Evolutionary conservation across 2,113 vertebrate species (phyloP), one percentile per base, ranked within the genome.

Genomic region (Microcebus murinus): DNA sequence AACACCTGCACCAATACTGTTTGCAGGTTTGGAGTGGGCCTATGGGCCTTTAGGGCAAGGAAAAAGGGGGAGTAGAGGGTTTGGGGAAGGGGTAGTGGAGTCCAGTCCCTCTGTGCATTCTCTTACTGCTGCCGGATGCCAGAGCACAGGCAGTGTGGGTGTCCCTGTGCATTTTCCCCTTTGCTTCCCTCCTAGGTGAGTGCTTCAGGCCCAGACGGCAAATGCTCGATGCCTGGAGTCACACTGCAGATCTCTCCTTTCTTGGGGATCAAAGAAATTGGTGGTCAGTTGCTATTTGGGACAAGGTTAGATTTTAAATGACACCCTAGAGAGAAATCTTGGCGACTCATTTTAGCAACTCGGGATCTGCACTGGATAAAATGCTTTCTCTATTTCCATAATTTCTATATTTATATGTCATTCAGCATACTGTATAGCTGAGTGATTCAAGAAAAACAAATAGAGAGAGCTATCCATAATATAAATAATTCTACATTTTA

Each of bases 1-100:
- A 98, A 98, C 98, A 98, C 98, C 98, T 98, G 97, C 96, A 96
- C 96, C 81, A 36, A 88, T 83, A 77, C 95, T 57, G 97, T 96
- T 94, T 97, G 96, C 97, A 93, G 70, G 97, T 97, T 98, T 95
- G 97, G 97, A 94, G 95, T 94, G 97, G 92, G 23, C 20, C 17
- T 63, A 95, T 92, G 96, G 94, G 23, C 15, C 21, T 77, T 18
- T 34, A 11, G 36, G n/a, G 27, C n/a, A 15, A 9, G 36, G 27
- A 13, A 6, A 29, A 6, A 34, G 20, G 55, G 10, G 18, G 23
- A 34, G 31, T 12, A 9, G 20, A 20, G 20, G 31, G 1, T 6
- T 1, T 31, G 21, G 3, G 8, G 42, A 4, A 18, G 1, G 0
- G 4, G 12, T 17, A 39, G 73, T 74, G n/a, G 90, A 85, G 67